Evolutionary conservation across 1,140 invertebrate species (phyloP).

Genomic region (Rhagoletis pomonella): DNA sequence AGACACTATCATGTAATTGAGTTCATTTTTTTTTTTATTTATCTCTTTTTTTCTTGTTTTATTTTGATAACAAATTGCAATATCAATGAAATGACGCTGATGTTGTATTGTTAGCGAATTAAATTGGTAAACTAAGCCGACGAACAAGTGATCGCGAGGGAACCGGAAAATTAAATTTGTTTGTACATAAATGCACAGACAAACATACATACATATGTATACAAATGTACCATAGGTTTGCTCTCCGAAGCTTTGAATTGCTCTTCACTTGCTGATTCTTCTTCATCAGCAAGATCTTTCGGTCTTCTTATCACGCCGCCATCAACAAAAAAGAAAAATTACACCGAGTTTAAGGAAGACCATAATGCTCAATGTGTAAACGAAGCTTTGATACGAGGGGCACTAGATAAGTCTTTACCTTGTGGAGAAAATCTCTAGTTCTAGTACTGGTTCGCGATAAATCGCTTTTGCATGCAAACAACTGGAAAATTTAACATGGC

Average conservation of each 20-base stretch:
- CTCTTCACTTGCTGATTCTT: background rate
- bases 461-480: no score
- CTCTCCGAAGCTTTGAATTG: background rate
- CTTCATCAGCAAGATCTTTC: background rate
- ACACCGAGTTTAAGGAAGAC: background rate
- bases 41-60: background rate
- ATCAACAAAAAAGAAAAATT: background rate
- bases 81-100: slow-evolving; percentile 1
- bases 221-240: background rate
- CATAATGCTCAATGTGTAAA: background rate
- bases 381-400: background rate
- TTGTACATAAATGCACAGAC: background rate
- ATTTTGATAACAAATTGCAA: slow-evolving; percentile 11
- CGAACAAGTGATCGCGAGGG: background rate
- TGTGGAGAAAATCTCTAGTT: no score
- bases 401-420: no score
- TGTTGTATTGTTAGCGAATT: slow-evolving; percentile 23
- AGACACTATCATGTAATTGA: background rate
- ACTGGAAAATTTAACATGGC: no score
- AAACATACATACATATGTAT: background rate
- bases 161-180: background rate
- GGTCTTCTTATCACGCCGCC: background rate
- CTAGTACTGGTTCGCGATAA: no score
- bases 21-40: background rate
- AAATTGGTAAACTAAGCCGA: background rate